Evolutionary conservation across 2,797 vertebrate genomes (phyloP), one percentile per base, ranked within the genome.

Genomic region (Dendrocincla fuliginosa): DNA sequence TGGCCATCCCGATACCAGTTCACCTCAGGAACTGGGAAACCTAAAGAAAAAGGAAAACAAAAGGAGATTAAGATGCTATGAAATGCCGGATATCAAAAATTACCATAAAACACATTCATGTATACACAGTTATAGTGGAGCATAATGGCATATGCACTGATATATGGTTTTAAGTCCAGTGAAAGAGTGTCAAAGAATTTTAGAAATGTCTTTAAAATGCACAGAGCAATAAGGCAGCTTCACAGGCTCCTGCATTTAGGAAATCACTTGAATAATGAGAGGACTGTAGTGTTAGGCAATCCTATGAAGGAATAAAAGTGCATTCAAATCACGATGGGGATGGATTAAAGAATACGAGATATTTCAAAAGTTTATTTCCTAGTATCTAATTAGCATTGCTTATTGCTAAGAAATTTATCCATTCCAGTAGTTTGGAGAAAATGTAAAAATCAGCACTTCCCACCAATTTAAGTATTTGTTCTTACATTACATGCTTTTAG

Each of bases 1-100:
- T 99, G 99, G 98, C 99, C 99, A 99, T 99, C 99, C 98, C 99
- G 98, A 97, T 99, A 99, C 99, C 99, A 99, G 98, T 98, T 99
- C 99, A 99, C 99, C 98, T 99, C 99, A 97, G 99, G 99, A 99
- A 99, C 99, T 98, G 99, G 99, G 96, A 98, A 98, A 98, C 99
- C 99, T 99, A 77, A 10, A 87, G 53, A 18, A 17, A 82, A 82
- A 57, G 2, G 50, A 33, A 44, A 13, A 47, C 10, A 69, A 35
- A 78, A 22, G n/a, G 88, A 77, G 20, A 90, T 15, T 12, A 30
- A 28, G n/a, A 30, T 9, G 27, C 81, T 47, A 67, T 6, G 33
- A 65, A 82, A 42, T 39, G 8, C 20, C 35, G 56, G 19, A 47
- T 17, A 33, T 9, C 20, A 52, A 73, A 64, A 68, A 49, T 32